A percentile compares a stretch with the other conserved stretches of the same genome.
These are phyloP conservation scores for Mayetiola destructor DNA, from an alignment of 2,888 invertebrate species.

Conservation along the genomic window DNA sequence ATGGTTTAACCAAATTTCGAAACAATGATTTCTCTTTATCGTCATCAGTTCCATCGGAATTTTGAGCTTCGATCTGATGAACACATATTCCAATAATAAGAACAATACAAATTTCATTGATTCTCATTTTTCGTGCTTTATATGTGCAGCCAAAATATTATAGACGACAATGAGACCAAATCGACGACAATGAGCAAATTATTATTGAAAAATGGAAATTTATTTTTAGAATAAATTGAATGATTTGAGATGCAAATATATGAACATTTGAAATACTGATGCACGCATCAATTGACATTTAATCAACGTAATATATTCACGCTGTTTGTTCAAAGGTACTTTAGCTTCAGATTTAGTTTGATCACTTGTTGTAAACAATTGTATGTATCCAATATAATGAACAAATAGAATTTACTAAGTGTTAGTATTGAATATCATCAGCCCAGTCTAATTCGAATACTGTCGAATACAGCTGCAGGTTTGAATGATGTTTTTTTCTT, in stretches of 20 bases:
- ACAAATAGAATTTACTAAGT: too few species aligned
- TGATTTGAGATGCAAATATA: background rate
- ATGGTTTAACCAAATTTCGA: slow-evolving; percentile 65
- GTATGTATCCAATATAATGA: too few species aligned
- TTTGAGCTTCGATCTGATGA: background rate
- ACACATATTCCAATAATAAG: background rate
- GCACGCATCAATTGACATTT: too few species aligned
- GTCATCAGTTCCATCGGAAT: background rate
- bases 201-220: background rate
- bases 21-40: slow-evolving; percentile 29
- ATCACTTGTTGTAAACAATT: too few species aligned
- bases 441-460: too few species aligned
- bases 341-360: too few species aligned
- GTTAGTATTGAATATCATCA: too few species aligned
- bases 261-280: too few species aligned
- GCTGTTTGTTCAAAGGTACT: too few species aligned
- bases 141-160: background rate
- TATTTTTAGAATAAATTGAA: background rate
- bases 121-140: background rate
- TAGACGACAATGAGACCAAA: background rate
- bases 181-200: background rate
- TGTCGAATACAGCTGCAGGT: too few species aligned
- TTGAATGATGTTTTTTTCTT: too few species aligned
- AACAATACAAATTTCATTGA: background rate
- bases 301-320: too few species aligned